These are phyloP conservation scores for Cynodonichthys magdalenae DNA, from an alignment of 2,797 vertebrate genomes.

Conservation along the genomic window DNA sequence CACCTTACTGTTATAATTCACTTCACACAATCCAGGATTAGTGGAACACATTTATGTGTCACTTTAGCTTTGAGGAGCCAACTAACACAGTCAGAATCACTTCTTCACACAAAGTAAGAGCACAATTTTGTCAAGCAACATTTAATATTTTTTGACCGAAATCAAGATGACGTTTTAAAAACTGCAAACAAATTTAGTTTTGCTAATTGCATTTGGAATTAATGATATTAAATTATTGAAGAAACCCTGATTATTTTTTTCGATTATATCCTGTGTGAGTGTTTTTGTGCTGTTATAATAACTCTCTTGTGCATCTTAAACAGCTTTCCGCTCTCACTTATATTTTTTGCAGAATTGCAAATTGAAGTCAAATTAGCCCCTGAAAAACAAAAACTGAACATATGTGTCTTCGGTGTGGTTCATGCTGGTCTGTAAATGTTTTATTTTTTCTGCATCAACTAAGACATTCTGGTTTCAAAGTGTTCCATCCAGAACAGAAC, in stretches of 20 bases:
- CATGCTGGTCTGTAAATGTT: conserved; percentile 7
- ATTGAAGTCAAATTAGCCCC: conserved; percentile 1
- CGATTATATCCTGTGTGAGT: conserved; percentile 9
- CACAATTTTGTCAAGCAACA: conserved; percentile 49
- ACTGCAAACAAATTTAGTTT: no score
- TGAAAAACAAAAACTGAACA: conserved; percentile 13
- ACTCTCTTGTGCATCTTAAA: conserved; percentile 52
- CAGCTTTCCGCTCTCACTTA: conserved; percentile 57
- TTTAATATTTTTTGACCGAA: conserved; percentile 58
- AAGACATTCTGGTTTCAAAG: not conserved
- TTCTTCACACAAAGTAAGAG: conserved; percentile 34
- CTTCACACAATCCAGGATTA: conserved; percentile 35
- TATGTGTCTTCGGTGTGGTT: conserved; percentile 34
- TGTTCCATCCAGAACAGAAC: not conserved
- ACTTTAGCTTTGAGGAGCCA: conserved; percentile 9
- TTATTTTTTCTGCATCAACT: not conserved
- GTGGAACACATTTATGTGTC: conserved; percentile 33
- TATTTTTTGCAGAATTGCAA: not conserved
- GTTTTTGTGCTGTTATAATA: conserved; percentile 10
- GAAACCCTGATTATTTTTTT: conserved; percentile 67
- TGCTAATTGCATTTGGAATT: conserved; percentile 84
- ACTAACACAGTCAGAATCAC: conserved; percentile 30
- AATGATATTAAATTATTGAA: conserved; percentile 84
- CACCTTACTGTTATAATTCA: conserved; percentile 50
- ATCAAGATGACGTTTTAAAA: conserved; percentile 56